Conservation (phyloP, 2,113 vertebrate genomes). For the Entelurus aequoreus region DNA sequence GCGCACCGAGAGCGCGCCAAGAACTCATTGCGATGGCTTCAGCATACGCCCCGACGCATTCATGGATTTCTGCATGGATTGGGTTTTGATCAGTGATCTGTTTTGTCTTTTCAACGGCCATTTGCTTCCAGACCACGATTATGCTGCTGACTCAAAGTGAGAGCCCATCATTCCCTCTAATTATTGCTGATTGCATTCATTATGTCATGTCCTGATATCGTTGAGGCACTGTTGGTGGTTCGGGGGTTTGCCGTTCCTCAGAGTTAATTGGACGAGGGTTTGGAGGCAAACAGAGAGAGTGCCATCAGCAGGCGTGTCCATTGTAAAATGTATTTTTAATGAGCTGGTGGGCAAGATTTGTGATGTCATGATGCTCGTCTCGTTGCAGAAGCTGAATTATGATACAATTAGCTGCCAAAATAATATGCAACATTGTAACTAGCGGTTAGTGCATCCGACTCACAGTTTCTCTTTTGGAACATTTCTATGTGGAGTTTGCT, state of each 20-base stretch:
- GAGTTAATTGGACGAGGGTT: conserved; percentile 67
- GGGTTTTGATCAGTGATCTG: conserved; percentile 28
- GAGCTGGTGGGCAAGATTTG: conserved; percentile 44
- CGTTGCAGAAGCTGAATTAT: conserved; percentile 29
- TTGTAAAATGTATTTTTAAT: conserved; percentile 66
- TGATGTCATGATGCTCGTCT: conserved; percentile 44
- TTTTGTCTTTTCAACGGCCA: conserved; percentile 20
- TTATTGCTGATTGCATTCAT: conserved; percentile 75
- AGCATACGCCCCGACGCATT: conserved; percentile 11
- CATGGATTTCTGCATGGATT: conserved; percentile 16
- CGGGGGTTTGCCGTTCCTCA: conserved; percentile 56
- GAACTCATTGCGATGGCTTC: conserved; percentile 38
- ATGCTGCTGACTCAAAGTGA: conserved; percentile 65
- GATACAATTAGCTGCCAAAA: conserved; percentile 21
- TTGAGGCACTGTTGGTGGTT: conserved; percentile 53
- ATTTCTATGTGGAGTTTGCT: too few relatives aligned
- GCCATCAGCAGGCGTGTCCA: conserved; percentile 51
- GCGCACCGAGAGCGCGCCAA: conserved; percentile 23
- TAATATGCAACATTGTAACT: conserved; percentile 30
- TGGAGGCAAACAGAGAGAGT: conserved; percentile 40
- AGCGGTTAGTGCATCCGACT: too few relatives aligned
- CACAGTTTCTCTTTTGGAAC: too few relatives aligned
- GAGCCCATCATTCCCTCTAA: conserved; percentile 70
- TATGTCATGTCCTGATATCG: conserved; percentile 62
- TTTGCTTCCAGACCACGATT: conserved; percentile 14